Percentiles rank a stretch among this genome's conserved stretches.
phyloP scores from a whole-genome alignment of 2,797 vertebrate genomes.

The Cottoperca gobio region DNA sequence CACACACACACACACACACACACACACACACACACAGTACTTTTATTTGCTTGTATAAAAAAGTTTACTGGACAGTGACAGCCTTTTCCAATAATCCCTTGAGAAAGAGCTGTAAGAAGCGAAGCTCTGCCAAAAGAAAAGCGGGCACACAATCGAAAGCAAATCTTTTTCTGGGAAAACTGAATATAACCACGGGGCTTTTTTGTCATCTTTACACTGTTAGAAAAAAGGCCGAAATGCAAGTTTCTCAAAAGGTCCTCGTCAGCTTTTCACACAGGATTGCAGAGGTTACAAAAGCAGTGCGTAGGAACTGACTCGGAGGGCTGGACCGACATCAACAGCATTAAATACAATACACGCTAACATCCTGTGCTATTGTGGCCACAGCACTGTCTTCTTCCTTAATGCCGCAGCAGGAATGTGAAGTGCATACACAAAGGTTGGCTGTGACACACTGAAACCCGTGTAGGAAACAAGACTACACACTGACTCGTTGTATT shows the following conservation, averaged over 20 bases:
- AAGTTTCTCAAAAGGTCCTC: constrained; percentile 71
- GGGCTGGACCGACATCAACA: constrained; percentile 54
- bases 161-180: constrained; percentile 71
- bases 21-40: constrained; percentile 9
- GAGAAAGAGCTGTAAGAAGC: constrained; percentile 64
- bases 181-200: constrained; percentile 67
- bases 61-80: constrained; percentile 59
- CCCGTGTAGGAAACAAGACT: constrained; percentile 15
- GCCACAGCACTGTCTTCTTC: constrained; percentile 56
- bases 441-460: constrained; percentile 32
- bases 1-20: background rate
- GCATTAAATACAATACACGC: constrained; percentile 48
- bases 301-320: constrained; percentile 58
- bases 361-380: constrained; percentile 74
- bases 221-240: constrained; percentile 66
- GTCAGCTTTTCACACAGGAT: constrained; percentile 75
- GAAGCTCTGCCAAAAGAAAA: constrained; percentile 54
- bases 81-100: constrained; percentile 68
- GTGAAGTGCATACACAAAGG: constrained; percentile 57
- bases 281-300: constrained; percentile 76
- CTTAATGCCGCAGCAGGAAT: constrained; percentile 62
- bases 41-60: constrained; percentile 53
- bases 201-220: constrained; percentile 66
- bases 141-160: constrained; percentile 59
- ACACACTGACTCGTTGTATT: constrained; percentile 18